Conservation (phyloP, 2,888 invertebrate genomes). For the Eumacrocentrus americanus region DNA sequence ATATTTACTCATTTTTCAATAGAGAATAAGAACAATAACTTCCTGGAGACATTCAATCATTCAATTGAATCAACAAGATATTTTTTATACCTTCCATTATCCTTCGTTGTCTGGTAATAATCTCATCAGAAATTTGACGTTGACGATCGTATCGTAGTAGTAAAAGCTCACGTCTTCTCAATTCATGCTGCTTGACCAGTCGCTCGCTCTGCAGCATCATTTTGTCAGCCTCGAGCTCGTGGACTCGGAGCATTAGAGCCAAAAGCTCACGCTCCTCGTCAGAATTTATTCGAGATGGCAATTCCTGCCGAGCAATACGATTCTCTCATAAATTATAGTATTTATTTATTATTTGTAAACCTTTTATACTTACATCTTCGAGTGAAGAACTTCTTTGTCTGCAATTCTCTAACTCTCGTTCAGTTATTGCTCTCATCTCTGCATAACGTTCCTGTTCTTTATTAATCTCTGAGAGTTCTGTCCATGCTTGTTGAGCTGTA, state of each 20-base stretch:
- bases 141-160: conserved; percentile 84
- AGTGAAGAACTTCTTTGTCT: conserved; percentile 78
- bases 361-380: conserved; percentile 73
- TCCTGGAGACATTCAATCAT: too few relatives aligned
- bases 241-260: conserved; percentile 86
- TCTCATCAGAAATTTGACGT: conserved; percentile 86
- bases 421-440: conserved; percentile 75
- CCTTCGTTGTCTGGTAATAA: conserved; percentile 85
- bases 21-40: too few relatives aligned
- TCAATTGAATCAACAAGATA: too few relatives aligned
- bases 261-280: conserved; percentile 90
- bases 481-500: conserved; percentile 82
- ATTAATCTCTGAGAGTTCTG: conserved; percentile 82
- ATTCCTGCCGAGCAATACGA: conserved; percentile 66
- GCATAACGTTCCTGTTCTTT: conserved; percentile 84
- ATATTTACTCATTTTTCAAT: not conserved
- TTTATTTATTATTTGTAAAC: not conserved
- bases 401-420: conserved; percentile 81
- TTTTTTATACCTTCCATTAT: conserved; percentile 79
- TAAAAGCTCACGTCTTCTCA: conserved; percentile 82
- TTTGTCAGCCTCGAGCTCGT: conserved; percentile 93
- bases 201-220: conserved; percentile 88
- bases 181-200: conserved; percentile 83
- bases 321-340: not conserved
- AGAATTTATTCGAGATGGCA: conserved; percentile 83